Evolutionary conservation across 1,140 invertebrate genomes (phyloP).

Genomic region (Cydia splendana): DNA sequence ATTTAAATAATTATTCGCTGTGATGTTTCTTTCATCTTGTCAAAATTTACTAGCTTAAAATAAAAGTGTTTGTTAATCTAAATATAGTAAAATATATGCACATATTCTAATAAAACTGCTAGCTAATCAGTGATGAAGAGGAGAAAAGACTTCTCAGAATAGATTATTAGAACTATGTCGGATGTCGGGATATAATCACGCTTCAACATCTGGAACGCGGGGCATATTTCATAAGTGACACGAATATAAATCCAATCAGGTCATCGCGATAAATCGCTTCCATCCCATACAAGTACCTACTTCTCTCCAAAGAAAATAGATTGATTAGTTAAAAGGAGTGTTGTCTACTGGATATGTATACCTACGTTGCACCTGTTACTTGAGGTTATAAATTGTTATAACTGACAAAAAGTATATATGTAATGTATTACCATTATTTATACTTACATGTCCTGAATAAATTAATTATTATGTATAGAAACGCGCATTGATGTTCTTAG

Average conservation of each 20-base stretch:
- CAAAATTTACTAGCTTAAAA: neutral
- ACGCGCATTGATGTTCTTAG: too few species aligned
- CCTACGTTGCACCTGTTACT: neutral
- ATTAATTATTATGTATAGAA: too few species aligned
- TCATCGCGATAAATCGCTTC: constrained; percentile 32
- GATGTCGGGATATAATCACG: constrained; percentile 14
- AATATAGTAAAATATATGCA: neutral
- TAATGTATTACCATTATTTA: too few species aligned
- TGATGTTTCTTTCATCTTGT: neutral
- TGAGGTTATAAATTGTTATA: too few species aligned
- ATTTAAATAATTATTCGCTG: constrained; percentile 11
- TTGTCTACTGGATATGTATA: neutral
- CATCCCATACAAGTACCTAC: constrained; percentile 10
- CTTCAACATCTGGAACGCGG: constrained; percentile 18
- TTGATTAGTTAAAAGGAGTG: constrained; percentile 27
- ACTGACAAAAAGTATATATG: too few species aligned
- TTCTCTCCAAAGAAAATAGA: constrained; percentile 26
- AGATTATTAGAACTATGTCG: neutral
- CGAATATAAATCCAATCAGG: constrained; percentile 30
- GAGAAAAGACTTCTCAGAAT: neutral
- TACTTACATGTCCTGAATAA: too few species aligned
- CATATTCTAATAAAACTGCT: neutral
- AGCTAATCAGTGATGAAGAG: neutral
- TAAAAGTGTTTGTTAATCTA: neutral
- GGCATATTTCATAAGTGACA: constrained; percentile 31